A percentile compares a stretch with the other conserved stretches of the same genome.
Conservation (phyloP, 2,113 vertebrate genomes). For the Rhinopomastus cyanomelas region DNA sequence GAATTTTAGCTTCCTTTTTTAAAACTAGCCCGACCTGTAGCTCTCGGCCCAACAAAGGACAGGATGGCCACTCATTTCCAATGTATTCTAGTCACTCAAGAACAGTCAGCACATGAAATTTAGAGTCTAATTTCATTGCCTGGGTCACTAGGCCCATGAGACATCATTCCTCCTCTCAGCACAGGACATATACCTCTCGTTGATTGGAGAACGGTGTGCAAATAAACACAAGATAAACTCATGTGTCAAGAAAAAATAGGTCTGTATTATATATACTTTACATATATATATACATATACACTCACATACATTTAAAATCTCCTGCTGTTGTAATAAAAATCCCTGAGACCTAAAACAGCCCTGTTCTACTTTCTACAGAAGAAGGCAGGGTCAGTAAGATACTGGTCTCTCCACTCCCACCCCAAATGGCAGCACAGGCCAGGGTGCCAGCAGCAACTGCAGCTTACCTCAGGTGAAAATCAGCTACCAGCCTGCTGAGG, state of each 20-base stretch:
- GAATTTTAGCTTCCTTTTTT: neutral
- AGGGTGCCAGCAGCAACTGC: neutral
- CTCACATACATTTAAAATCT: too few relatives aligned
- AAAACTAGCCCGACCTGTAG: neutral
- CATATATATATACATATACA: too few relatives aligned
- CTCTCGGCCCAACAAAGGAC: neutral
- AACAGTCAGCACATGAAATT: neutral
- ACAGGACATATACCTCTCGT: neutral
- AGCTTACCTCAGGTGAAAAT: neutral
- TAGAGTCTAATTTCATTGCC: neutral
- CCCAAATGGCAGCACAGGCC: neutral
- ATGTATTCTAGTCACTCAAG: neutral
- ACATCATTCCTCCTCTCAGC: neutral
- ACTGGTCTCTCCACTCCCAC: neutral
- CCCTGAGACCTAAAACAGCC: neutral
- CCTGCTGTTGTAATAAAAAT: neutral
- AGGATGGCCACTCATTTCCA: neutral
- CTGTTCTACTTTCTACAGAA: neutral
- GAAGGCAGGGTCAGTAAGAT: neutral
- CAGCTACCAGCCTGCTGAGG: neutral
- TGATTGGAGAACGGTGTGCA: accelerated
- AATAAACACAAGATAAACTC: neutral
- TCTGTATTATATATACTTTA: too few relatives aligned
- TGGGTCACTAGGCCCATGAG: neutral
- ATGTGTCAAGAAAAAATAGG: neutral